A percentile compares a stretch with the other conserved stretches of the same genome.
phyloP scores from a whole-genome alignment of 92 coral and sea anemone genomes.

The Blastomussa wellsi region DNA sequence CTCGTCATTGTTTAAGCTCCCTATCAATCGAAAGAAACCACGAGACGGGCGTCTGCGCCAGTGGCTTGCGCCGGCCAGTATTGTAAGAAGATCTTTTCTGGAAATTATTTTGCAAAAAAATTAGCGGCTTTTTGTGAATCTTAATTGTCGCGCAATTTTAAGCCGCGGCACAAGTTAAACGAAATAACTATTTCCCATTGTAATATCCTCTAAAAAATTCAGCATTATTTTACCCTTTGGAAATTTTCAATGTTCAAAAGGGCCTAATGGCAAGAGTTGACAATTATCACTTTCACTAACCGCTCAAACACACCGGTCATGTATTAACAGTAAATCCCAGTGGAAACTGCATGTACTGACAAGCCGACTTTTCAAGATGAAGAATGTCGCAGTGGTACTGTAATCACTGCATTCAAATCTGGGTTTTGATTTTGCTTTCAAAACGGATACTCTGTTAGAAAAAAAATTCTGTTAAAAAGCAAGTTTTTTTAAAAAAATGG shows the following conservation, averaged over 20 bases:
- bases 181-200: background rate
- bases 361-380: background rate
- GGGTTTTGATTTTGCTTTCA: too few relatives aligned
- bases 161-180: background rate
- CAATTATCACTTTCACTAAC: background rate
- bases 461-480: too few relatives aligned
- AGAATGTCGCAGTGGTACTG: background rate
- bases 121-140: background rate
- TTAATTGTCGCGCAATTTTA: background rate
- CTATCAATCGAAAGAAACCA: too few relatives aligned
- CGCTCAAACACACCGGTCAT: background rate
- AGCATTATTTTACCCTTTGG: background rate
- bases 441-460: too few relatives aligned
- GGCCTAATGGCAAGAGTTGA: background rate
- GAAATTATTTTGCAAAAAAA: background rate
- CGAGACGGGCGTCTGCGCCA: too few relatives aligned
- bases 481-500: background rate
- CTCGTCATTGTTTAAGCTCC: too few relatives aligned
- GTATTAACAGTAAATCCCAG: background rate
- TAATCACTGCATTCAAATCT: background rate
- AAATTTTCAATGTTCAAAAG: background rate
- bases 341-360: too few relatives aligned
- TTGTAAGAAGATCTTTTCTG: background rate
- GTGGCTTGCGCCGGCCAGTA: too few relatives aligned
- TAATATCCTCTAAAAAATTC: background rate